Base-by-base conservation (phyloP, 2,113 vertebrate genomes). In the Oncorhynchus keta region DNA sequence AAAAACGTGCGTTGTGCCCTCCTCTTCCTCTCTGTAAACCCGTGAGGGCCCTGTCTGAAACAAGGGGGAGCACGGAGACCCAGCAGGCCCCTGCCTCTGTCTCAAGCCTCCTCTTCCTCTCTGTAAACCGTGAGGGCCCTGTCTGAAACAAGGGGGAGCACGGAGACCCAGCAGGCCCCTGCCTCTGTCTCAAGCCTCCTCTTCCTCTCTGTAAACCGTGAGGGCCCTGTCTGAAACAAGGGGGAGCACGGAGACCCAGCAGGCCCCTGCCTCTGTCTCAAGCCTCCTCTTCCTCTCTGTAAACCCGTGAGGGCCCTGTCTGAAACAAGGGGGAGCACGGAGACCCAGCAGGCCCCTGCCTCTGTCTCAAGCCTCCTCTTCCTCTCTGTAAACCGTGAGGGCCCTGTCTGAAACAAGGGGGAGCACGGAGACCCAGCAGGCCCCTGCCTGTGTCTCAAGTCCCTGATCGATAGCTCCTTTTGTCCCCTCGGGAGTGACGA, bases 401-500 rank as follows among this genome's bases (percentile, higher is more conserved):
- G 24, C 59, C 64, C 57, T 48, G 51, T 35, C 62, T 68, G 32
- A 69, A 16, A 67, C 30, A 24, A 5, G 22, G 26, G 68, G 30
- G 30, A 28, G 35, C 35, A 18, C 51, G 1, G 22, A 14, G 32
- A 28, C 18, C 26, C 13, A 55, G 16, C 24, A 16, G 22, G 70
- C 2, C 28, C 9, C 71, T 55, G 1, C 24, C 24, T 24, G 1
- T 24, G 24, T 24, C 24, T 24, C 49, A 51, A 51, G 68, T 11
- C 20, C 6, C 68, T 70, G 68, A 70, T 48, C 68, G 39, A 48
- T 70, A 16, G 68, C 68, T 18, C 39, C 28, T 30, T 68, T 68
- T 26, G 13, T 26, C 16, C 35, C 22, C 66, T 35, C 30, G 30
- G 72, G 28, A 79, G 77, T 84, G 83, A 87, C 77, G 76, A 75